A percentile compares a stretch with the other conserved stretches of the same genome.
Conservation (phyloP, 2,113 vertebrate genomes). For the Malurus elegans region DNA sequence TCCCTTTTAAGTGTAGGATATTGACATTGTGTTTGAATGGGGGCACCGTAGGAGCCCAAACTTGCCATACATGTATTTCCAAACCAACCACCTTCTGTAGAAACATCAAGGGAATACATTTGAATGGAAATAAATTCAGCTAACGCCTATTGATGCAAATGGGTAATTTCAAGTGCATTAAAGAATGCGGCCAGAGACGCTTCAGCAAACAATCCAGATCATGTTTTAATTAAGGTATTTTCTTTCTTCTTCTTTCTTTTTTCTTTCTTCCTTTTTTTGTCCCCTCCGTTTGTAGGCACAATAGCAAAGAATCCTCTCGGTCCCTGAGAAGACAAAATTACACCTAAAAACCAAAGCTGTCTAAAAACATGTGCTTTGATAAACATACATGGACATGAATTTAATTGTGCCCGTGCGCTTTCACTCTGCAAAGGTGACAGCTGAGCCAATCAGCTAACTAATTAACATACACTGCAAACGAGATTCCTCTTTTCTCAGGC, state of each 20-base stretch:
- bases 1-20: constrained; percentile 56
- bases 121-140: constrained; percentile 57
- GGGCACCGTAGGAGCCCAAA: constrained; percentile 27
- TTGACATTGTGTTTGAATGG: constrained; percentile 54
- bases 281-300: not conserved
- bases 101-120: constrained; percentile 64
- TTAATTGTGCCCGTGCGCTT: constrained; percentile 53
- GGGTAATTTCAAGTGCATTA: constrained; percentile 57
- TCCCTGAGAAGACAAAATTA: constrained; percentile 44
- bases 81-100: constrained; percentile 48
- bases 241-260: constrained; percentile 16
- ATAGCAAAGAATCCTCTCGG: constrained; percentile 10
- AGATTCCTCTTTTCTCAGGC: constrained; percentile 71
- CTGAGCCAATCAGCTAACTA: constrained; percentile 67
- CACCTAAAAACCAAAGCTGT: constrained; percentile 3
- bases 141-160: constrained; percentile 53
- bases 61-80: constrained; percentile 51
- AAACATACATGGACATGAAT: constrained; percentile 51
- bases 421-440: constrained; percentile 64
- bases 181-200: constrained; percentile 29
- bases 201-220: constrained; percentile 59
- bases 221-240: constrained; percentile 65
- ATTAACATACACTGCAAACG: constrained; percentile 74
- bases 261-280: not conserved
- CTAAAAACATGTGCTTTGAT: constrained; percentile 42